phyloP scores from a whole-genome alignment of 2,113 vertebrate species.

The Pavo muticus region DNA sequence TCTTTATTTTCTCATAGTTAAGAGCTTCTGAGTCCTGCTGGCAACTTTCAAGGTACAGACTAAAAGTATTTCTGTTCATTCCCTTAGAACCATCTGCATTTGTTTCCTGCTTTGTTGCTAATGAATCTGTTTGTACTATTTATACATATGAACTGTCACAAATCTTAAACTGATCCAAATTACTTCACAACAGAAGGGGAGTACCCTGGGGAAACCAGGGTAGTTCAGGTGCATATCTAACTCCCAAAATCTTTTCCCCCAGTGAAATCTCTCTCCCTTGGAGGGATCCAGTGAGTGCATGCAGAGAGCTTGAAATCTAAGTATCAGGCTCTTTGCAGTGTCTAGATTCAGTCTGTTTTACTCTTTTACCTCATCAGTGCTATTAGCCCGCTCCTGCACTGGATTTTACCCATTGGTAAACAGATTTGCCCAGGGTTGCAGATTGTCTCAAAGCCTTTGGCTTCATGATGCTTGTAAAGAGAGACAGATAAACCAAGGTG shows the following conservation, averaged over 20 bases:
- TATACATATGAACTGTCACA: background rate
- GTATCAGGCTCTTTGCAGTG: background rate
- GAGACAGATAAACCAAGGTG: background rate
- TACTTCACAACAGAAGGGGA: background rate
- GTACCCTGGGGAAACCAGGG: background rate
- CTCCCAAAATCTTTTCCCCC: background rate
- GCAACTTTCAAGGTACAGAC: background rate
- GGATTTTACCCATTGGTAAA: background rate
- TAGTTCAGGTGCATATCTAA: background rate
- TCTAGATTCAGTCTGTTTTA: background rate
- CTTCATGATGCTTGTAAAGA: background rate
- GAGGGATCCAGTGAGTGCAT: background rate
- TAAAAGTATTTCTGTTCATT: constrained; percentile 19
- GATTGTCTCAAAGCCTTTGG: background rate
- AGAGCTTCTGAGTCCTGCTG: background rate
- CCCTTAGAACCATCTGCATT: background rate
- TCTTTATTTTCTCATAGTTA: background rate
- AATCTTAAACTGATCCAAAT: background rate
- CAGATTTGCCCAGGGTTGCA: background rate
- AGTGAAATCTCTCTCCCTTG: background rate
- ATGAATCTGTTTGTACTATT: background rate
- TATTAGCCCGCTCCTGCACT: background rate
- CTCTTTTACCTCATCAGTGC: background rate
- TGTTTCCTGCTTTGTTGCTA: constrained; percentile 23
- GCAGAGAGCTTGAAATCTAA: background rate